phyloP scores from a whole-genome alignment of 2,888 invertebrate genomes.

The Malthinus flaveolus region DNA sequence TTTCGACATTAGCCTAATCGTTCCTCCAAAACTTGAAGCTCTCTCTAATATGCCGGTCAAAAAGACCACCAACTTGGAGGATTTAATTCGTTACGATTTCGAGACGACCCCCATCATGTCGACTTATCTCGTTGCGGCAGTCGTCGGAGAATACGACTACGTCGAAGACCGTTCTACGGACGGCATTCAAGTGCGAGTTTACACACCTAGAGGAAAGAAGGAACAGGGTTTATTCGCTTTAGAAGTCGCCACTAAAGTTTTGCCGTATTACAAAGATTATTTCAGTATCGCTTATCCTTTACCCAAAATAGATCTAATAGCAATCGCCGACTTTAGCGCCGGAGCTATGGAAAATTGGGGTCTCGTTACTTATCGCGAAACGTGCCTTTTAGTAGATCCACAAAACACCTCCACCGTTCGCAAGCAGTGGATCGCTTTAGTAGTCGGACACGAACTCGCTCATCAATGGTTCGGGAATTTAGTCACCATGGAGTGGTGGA shows the following conservation, averaged over 20 bases:
- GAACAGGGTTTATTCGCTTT: constrained; percentile 91
- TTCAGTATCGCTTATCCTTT: constrained; percentile 93
- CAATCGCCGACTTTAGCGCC: constrained; percentile 91
- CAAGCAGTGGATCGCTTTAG: constrained; percentile 84
- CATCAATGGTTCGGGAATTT: constrained; percentile 99
- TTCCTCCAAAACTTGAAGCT: constrained; percentile 79
- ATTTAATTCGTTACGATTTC: constrained; percentile 59
- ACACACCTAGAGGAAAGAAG: constrained; percentile 85
- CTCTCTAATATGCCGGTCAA: constrained; percentile 88
- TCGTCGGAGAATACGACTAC: constrained; percentile 93
- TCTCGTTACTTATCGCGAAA: constrained; percentile 84
- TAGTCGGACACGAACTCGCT: constrained; percentile 89
- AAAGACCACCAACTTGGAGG: constrained; percentile 39
- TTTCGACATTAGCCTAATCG: constrained; percentile 84
- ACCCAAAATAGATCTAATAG: constrained; percentile 94
- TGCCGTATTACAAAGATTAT: constrained; percentile 93
- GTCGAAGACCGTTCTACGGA: constrained; percentile 82
- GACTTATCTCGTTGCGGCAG: constrained; percentile 90
- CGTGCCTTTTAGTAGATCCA: constrained; percentile 86
- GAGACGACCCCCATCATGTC: constrained; percentile 91
- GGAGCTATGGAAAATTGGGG: constrained; percentile 99
- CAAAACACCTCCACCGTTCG: constrained; percentile 83
- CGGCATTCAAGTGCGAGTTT: constrained; percentile 79
- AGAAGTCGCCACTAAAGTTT: constrained; percentile 83
- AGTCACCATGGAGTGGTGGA: constrained; percentile 99